These are phyloP conservation scores for Formicarius rufipectus DNA, from an alignment of 2,113 vertebrate species.

Conservation along the genomic window DNA sequence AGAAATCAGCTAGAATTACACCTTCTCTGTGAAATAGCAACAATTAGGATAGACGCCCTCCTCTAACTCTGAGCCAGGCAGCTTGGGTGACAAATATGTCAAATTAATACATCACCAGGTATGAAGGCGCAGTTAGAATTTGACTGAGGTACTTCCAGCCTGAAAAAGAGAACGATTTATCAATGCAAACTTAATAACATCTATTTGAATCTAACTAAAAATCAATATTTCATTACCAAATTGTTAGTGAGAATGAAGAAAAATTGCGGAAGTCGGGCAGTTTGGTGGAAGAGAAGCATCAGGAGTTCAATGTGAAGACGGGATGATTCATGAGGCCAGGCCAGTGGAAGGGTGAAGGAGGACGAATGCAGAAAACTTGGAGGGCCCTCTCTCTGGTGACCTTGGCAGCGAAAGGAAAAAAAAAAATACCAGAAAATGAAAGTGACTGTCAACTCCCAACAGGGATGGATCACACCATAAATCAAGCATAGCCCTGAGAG, in stretches of 20 bases:
- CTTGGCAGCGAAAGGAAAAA: constrained; percentile 83
- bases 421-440: constrained; percentile 87
- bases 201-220: constrained; percentile 99
- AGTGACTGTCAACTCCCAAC: constrained; percentile 89
- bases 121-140: constrained; percentile 83
- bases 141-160: constrained; percentile 90
- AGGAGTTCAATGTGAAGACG: constrained; percentile 95
- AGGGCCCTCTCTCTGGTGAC: constrained; percentile 85
- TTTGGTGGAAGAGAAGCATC: constrained; percentile 88
- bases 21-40: constrained; percentile 55
- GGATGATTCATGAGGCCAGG: constrained; percentile 97
- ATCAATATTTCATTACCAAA: constrained; percentile 99
- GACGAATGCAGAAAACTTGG: constrained; percentile 81
- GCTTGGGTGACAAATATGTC: constrained; percentile 76
- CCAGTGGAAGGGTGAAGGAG: constrained; percentile 80
- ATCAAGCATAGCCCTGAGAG: constrained; percentile 78
- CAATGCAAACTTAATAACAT: constrained; percentile 99
- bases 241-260: constrained; percentile 99
- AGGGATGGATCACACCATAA: constrained; percentile 86
- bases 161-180: constrained; percentile 93
- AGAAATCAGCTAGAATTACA: constrained; percentile 52
- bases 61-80: constrained; percentile 65
- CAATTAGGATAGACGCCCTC: constrained; percentile 67
- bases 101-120: constrained; percentile 88
- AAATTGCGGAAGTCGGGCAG: constrained; percentile 95